Conservation (phyloP, 2,888 invertebrate species). For the Capitulum mitella region DNA sequence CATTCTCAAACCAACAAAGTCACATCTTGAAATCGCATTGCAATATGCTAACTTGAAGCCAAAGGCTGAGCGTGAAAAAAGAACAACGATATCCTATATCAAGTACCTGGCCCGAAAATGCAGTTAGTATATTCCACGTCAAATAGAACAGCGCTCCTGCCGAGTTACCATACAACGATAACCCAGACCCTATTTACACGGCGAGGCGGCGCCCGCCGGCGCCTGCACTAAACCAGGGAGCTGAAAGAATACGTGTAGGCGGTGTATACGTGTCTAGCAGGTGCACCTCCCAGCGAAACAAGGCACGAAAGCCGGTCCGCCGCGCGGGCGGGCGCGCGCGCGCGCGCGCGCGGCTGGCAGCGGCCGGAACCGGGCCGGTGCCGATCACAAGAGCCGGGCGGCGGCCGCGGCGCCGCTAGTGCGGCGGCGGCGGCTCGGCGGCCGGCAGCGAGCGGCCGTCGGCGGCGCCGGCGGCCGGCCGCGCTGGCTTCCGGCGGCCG, state of each 20-base stretch:
- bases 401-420: conserved; percentile 1
- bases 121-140: conserved; percentile 15
- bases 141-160: not conserved
- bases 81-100: not conserved
- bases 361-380: not conserved
- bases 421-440: not conserved
- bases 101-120: conserved; percentile 14
- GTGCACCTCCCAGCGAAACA: not conserved
- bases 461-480: not conserved
- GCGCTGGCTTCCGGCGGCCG: not conserved
- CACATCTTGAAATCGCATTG: not conserved
- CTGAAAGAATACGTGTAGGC: not conserved
- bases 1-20: not conserved
- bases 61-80: not conserved
- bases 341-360: no score
- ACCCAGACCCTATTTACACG: not conserved
- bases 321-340: not conserved
- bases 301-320: not conserved
- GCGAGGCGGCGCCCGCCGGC: not conserved
- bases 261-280: not conserved
- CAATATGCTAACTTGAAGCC: not conserved
- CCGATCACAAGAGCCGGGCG: not conserved
- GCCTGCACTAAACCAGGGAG: not conserved
- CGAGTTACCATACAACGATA: not conserved
- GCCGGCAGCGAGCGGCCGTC: not conserved